Percentiles rank a stretch among this genome's conserved stretches.
Conservation (phyloP, 2,888 invertebrate species). For the Herminia tarsipennalis region DNA sequence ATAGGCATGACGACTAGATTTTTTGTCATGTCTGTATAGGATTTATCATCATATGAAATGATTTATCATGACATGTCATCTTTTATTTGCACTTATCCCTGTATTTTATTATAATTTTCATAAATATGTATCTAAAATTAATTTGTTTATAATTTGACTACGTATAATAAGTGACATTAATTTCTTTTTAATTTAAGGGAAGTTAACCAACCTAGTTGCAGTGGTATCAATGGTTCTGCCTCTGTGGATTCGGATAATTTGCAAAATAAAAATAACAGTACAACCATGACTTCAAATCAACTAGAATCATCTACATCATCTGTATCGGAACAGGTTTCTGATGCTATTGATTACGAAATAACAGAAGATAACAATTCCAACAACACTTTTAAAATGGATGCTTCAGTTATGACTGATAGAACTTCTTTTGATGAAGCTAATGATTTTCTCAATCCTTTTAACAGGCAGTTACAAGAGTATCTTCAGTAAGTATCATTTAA, state of each 20-base stretch:
- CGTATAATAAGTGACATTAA: conserved; percentile 4
- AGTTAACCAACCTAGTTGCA: conserved; percentile 52
- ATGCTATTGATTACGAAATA: conserved; percentile 53
- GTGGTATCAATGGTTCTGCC: conserved; percentile 39
- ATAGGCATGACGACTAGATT: too few relatives aligned
- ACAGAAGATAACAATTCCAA: conserved; percentile 38
- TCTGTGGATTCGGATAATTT: conserved; percentile 40
- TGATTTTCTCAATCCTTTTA: conserved; percentile 50
- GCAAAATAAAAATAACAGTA: conserved; percentile 34
- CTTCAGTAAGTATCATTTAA: conserved; percentile 54
- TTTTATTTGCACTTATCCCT: too few relatives aligned
- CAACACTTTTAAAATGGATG: conserved; percentile 36
- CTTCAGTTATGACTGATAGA: conserved; percentile 58
- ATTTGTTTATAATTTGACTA: background rate
- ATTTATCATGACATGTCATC: too few relatives aligned
- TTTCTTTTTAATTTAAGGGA: conserved; percentile 51
- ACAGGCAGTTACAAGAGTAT: conserved; percentile 66
- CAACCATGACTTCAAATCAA: conserved; percentile 17
- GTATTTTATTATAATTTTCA: too few relatives aligned
- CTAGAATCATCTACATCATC: conserved; percentile 57
- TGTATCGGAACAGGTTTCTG: conserved; percentile 56
- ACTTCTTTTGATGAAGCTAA: conserved; percentile 36
- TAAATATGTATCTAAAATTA: too few relatives aligned
- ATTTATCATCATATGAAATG: too few relatives aligned
- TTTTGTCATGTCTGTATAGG: too few relatives aligned